Conservation (phyloP, 2,888 invertebrate genomes). For the Zaprionus obscuricornis region DNA sequence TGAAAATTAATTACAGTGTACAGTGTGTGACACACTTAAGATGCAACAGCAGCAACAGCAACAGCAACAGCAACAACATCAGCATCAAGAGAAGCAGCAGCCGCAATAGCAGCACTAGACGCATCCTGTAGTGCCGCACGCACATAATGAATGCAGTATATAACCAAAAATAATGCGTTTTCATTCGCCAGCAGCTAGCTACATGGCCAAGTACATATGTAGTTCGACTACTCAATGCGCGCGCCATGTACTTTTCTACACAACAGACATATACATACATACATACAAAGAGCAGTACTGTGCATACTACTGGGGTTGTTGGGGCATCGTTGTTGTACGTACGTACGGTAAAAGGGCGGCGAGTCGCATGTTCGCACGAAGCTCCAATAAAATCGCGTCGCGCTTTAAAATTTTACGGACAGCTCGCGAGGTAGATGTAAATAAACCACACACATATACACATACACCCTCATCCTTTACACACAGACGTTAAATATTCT, state of each 20-base stretch:
- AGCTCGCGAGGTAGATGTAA: constrained; percentile 63
- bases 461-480: constrained; percentile 27
- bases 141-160: constrained; percentile 50
- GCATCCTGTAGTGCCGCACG: not conserved
- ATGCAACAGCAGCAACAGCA: constrained; percentile 31
- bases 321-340: constrained; percentile 35
- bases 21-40: constrained; percentile 59
- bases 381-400: constrained; percentile 79
- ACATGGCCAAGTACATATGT: constrained; percentile 55
- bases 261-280: no score
- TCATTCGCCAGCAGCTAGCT: constrained; percentile 70
- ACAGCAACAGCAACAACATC: constrained; percentile 4
- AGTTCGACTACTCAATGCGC: constrained; percentile 55
- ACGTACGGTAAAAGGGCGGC: constrained; percentile 24
- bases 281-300: no score
- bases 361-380: constrained; percentile 59
- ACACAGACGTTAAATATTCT: constrained; percentile 47
- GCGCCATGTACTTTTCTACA: constrained; percentile 71
- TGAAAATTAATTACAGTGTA: constrained; percentile 49
- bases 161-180: constrained; percentile 61
- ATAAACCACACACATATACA: constrained; percentile 60
- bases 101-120: not conserved
- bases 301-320: constrained; percentile 58
- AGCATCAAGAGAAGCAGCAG: constrained; percentile 14
- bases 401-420: constrained; percentile 74